Base-by-base conservation (phyloP, 2,113 vertebrate species). In the Motacilla tschutschensis region DNA sequence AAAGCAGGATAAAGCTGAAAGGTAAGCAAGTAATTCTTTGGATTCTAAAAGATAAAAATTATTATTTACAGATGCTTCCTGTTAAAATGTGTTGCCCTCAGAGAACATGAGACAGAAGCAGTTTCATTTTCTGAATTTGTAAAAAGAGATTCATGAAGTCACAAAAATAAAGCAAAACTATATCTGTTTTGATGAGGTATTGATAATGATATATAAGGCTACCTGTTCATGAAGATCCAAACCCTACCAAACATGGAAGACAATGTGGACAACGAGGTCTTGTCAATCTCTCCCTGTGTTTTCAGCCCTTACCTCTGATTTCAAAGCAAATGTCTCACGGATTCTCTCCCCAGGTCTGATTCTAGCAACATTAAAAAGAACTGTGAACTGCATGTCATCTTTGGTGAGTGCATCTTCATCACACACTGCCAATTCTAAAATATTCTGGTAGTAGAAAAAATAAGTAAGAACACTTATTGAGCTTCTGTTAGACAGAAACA, bases 301-400 rank as follows among this genome's bases (percentile, higher is more conserved):
- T 83, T 81, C 77, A 72, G 17, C 19, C 25, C 94, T 87, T 83
- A 98, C 97, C 97, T 97, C 95, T 77, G 94, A 93, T 85, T 96
- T 97, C 74, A 97, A 92, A 50, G 94, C 90, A 79, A 98, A 98
- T 21, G 73, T 97, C 75, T 98, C 88, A 1, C 93, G 94, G 69
- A 95, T 40, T 81, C 55, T 95, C 72, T 94, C 93, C 51, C 96
- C 94, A 15, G 96, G 96, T 87, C 95, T 96, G 83, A 98, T 83
- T 88, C 96, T 96, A 73, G 91, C 91, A 70, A 98, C 58, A 65
- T 98, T 97, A 66, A 97, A 98, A 92, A 96, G 91, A 83, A 98
- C 91, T 53, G 96, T 97, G 90, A 97, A 95, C 82, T 97, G 95
- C 44, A 92, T 78, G 44, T 97, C 97, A 58, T 97, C 94, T 83